phyloP scores from a whole-genome alignment of 2,797 vertebrate genomes.

The Myioborus miniatus region DNA sequence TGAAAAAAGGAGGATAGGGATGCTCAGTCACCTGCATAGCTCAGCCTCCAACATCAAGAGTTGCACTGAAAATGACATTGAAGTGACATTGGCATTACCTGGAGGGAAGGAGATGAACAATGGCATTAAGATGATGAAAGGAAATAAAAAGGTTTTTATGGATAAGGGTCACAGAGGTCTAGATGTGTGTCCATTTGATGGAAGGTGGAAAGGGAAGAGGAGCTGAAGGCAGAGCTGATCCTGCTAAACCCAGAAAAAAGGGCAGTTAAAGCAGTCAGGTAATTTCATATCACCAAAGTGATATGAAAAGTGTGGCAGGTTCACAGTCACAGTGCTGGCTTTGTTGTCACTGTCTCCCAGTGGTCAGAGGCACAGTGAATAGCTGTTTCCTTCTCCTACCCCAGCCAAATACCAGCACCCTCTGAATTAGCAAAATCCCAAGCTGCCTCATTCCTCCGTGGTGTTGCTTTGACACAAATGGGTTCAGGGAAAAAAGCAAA shows the following conservation, averaged over 20 bases:
- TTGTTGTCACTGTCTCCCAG: neutral
- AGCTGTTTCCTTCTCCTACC: neutral
- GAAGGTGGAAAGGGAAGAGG: neutral
- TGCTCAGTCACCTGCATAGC: rapidly evolving
- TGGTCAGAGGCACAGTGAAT: neutral
- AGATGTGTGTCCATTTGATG: neutral
- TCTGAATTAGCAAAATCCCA: neutral
- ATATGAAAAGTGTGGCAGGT: neutral
- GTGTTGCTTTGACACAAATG: neutral
- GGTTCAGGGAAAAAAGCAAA: neutral
- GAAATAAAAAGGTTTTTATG: neutral
- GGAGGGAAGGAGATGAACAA: neutral
- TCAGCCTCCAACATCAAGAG: neutral
- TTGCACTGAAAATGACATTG: neutral
- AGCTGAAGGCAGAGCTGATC: neutral
- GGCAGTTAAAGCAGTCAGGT: neutral
- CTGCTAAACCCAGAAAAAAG: neutral
- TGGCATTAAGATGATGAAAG: neutral
- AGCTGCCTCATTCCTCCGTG: neutral
- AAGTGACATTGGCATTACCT: neutral
- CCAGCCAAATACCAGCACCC: neutral
- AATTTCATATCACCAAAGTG: neutral
- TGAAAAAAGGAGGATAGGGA: no score
- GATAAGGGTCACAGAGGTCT: neutral
- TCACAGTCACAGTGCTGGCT: neutral